A percentile compares a stretch with the other conserved stretches of the same genome.
Evolutionary conservation across 2,888 invertebrate species (phyloP).

Genomic region (Cosmorhoe ocellata): DNA sequence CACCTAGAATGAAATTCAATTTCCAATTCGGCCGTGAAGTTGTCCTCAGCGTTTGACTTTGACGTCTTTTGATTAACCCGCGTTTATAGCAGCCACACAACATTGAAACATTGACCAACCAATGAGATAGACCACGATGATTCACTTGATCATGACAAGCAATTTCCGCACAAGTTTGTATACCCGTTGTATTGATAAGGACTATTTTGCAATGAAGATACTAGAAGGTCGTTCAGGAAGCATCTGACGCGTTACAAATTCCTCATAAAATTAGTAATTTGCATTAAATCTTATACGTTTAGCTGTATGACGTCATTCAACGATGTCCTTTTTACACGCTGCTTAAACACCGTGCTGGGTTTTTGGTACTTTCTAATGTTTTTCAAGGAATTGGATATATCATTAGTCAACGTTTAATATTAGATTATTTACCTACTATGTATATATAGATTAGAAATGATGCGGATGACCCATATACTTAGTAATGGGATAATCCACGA

Average conservation of each 20-base stretch:
- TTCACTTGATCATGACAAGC: constrained; percentile 42
- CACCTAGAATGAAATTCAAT: too few relatives aligned
- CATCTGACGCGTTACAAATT: constrained; percentile 43
- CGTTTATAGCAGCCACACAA: constrained; percentile 35
- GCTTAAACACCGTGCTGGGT: too few relatives aligned
- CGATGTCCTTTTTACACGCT: neutral
- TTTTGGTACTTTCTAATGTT: neutral
- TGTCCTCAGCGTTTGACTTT: too few relatives aligned
- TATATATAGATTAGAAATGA: too few relatives aligned
- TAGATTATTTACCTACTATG: too few relatives aligned
- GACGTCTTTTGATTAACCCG: neutral
- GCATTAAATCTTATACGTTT: constrained; percentile 32
- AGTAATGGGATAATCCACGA: too few relatives aligned
- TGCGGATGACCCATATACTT: too few relatives aligned
- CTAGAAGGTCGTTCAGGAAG: constrained; percentile 30
- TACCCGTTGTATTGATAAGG: constrained; percentile 50
- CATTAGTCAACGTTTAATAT: too few relatives aligned
- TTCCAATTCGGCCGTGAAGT: too few relatives aligned
- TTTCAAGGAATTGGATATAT: too few relatives aligned
- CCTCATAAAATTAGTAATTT: constrained; percentile 43
- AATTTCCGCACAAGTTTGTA: constrained; percentile 46
- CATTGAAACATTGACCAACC: constrained; percentile 32
- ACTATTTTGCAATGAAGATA: constrained; percentile 43
- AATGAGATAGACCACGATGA: constrained; percentile 32
- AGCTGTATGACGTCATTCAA: constrained; percentile 34